A percentile compares a stretch with the other conserved stretches of the same genome.
Evolutionary conservation across 1,140 invertebrate genomes (phyloP).

Genomic region (Drosophila sp.): DNA sequence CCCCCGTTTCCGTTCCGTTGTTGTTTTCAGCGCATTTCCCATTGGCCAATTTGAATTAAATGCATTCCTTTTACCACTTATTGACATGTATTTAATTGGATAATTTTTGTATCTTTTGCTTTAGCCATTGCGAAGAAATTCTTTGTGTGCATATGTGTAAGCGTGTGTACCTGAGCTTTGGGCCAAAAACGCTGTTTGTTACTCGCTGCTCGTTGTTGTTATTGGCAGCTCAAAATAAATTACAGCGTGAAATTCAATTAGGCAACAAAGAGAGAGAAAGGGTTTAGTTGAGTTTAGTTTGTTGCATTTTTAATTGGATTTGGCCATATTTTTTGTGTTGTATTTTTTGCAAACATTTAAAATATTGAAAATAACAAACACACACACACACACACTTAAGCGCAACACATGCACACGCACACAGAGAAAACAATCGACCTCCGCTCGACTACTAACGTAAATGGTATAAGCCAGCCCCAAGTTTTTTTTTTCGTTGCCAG

Average conservation of each 20-base stretch:
- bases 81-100: constrained; percentile 69
- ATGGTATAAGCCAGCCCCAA: constrained; percentile 79
- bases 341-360: constrained; percentile 43
- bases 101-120: constrained; percentile 62
- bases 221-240: constrained; percentile 63
- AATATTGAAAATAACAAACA: constrained; percentile 50
- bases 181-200: constrained; percentile 45
- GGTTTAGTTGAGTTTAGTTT: constrained; percentile 28
- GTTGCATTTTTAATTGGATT: constrained; percentile 74
- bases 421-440: constrained; percentile 74
- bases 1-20: constrained; percentile 30
- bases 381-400: constrained; percentile 24
- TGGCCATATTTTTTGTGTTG: constrained; percentile 25
- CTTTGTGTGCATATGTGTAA: constrained; percentile 40
- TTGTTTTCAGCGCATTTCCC: constrained; percentile 36
- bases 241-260: constrained; percentile 71
- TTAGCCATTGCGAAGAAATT: constrained; percentile 15
- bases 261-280: constrained; percentile 34
- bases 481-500: constrained; percentile 66
- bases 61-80: constrained; percentile 56
- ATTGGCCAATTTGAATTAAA: constrained; percentile 61
- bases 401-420: constrained; percentile 37
- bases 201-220: constrained; percentile 61
- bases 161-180: constrained; percentile 49
- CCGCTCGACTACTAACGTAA: constrained; percentile 72